Percentiles rank a stretch among this genome's conserved stretches.
Conservation (phyloP, 1,140 invertebrate species). For the Drosophila repletoides region DNA sequence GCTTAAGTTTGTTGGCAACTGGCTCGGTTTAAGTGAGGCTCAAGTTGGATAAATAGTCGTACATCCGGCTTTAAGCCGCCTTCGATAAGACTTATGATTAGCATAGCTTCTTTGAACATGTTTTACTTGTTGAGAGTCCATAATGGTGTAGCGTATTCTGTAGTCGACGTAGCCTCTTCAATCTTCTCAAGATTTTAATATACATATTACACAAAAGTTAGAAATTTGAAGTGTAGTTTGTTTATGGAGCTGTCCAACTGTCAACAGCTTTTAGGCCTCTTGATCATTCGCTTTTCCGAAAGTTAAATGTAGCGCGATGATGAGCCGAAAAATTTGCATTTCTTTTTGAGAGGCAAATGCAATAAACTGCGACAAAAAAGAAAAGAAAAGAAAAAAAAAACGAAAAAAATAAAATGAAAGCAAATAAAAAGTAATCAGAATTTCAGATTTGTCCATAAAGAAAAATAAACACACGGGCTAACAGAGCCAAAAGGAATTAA, state of each 20-base stretch:
- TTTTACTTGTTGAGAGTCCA: too few relatives aligned
- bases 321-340: conserved; percentile 69
- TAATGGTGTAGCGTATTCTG: not conserved
- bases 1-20: too few relatives aligned
- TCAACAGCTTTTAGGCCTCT: conserved; percentile 68
- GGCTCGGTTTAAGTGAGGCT: too few relatives aligned
- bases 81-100: too few relatives aligned
- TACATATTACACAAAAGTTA: conserved; percentile 52
- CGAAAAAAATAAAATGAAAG: conserved; percentile 74
- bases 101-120: too few relatives aligned
- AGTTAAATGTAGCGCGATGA: conserved; percentile 73
- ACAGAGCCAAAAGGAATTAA: conserved; percentile 64
- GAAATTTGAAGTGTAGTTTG: conserved; percentile 23
- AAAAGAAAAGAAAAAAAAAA: conserved; percentile 72
- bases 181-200: conserved; percentile 35
- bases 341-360: conserved; percentile 64
- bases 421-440: conserved; percentile 79
- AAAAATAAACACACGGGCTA: conserved; percentile 40
- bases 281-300: not conserved
- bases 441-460: conserved; percentile 62
- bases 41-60: too few relatives aligned
- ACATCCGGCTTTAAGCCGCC: too few relatives aligned
- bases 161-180: not conserved
- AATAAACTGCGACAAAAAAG: conserved; percentile 71
- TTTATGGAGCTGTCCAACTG: conserved; percentile 36